A percentile compares a stretch with the other conserved stretches of the same genome.
These are phyloP conservation scores for Hydrochoerus hydrochaeris DNA, from an alignment of 2,113 vertebrate species.

Conservation along the genomic window DNA sequence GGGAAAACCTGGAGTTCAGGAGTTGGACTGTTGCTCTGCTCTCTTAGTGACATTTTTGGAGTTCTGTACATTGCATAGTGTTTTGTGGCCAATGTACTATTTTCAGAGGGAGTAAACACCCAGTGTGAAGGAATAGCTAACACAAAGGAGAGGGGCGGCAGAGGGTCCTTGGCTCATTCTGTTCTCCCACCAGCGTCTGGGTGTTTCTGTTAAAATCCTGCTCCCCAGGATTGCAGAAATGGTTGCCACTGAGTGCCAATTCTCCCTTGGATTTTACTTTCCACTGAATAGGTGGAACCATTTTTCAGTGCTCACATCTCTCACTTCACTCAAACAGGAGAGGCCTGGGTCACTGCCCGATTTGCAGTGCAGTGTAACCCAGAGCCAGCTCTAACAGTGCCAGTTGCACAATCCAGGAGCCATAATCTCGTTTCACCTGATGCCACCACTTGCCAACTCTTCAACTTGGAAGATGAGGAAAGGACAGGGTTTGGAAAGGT, in stretches of 20 bases:
- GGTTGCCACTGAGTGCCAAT: not conserved
- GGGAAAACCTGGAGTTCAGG: not conserved
- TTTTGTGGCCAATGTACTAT: conserved; percentile 17
- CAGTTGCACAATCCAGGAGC: not conserved
- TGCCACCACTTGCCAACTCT: not conserved
- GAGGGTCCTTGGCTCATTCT: not conserved
- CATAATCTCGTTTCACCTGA: not conserved
- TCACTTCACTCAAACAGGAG: not conserved
- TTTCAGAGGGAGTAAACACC: not conserved
- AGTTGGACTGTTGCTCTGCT: not conserved
- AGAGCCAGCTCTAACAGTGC: not conserved
- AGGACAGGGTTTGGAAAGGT: not conserved
- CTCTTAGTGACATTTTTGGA: not conserved
- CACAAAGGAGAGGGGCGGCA: not conserved
- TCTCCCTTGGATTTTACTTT: conserved; percentile 13
- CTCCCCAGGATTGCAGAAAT: not conserved
- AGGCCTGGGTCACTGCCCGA: not conserved
- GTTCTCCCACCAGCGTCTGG: not conserved
- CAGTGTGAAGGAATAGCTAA: not conserved
- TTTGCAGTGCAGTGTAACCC: not conserved
- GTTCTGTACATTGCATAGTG: not conserved
- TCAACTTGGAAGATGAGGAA: not conserved
- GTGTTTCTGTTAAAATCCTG: conserved; percentile 8
- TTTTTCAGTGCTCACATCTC: not conserved
- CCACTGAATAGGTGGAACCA: not conserved